Evolutionary conservation across 1,140 invertebrate species (phyloP), one percentile per base, ranked within the genome.

Genomic region (Globodera rostochiensis): DNA sequence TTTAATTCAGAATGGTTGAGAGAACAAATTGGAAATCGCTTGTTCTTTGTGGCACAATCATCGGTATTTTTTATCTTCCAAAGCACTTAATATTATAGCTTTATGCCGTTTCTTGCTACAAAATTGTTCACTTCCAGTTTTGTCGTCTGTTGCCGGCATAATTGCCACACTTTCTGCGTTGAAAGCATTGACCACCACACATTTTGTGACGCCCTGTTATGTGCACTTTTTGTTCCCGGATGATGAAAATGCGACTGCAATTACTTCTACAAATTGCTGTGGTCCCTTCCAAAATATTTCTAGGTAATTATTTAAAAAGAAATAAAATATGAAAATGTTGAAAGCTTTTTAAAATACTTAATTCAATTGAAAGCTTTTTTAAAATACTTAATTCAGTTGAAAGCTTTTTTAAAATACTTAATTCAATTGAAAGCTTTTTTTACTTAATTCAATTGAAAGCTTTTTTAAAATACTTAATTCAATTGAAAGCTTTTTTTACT

Each of bases 171-270:
- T 74, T 66, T 74, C 79, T 50, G 80, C 82, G 36, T 36, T 83
- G 15, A 71, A 84, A 15, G 66, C 73, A 19, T 57, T 83, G 49
- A 66, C 80, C 15, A 60, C 25, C 9, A 83, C 80, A 15, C 83
- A 77, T 36, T 83, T 83, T 74, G 57, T 67, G 73, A 67, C 82
- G 47, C 82, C 82, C 5, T 83, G 82, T 57, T 83, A 83, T 49
- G 47, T 83, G 53, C 60, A 45, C n/a, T 25, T 21, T 47, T 81
- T 83, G n/a, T 77, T 83, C 46, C 49, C 76, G 25, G 13, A 47
- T 47, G 67, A 73, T 19, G 46, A 71, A 19, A 47, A 36, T 25
- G 66, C n/a, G 49, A 36, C 70, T 15, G 25, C 67, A 21, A 66
- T 82, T 5, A 36, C 79, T 21, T 82, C 53, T 64, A 79, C 74